Conservation (phyloP, 2,888 invertebrate species). For the Troides helena region DNA sequence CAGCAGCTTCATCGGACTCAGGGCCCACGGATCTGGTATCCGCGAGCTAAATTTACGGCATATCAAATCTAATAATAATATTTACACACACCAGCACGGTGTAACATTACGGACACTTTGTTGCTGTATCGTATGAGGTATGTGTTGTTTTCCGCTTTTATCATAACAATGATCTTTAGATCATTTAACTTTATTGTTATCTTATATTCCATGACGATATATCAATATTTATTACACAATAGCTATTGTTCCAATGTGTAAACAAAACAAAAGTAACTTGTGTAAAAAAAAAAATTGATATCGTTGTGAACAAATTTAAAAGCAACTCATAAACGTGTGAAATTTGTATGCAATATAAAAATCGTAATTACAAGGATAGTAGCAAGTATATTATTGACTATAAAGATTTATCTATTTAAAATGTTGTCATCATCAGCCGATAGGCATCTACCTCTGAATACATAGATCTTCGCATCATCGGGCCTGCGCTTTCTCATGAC, state of each 20-base stretch:
- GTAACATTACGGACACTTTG: slow-evolving; percentile 9
- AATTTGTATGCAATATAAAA: no score
- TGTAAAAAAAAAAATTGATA: background rate
- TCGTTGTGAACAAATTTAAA: background rate
- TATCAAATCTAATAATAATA: slow-evolving; percentile 1
- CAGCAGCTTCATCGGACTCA: no score
- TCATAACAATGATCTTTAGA: slow-evolving; percentile 24
- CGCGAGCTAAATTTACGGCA: background rate
- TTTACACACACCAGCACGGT: background rate
- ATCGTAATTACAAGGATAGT: background rate
- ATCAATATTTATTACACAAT: slow-evolving; percentile 22
- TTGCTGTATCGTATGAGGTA: slow-evolving; percentile 1
- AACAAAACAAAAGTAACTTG: slow-evolving; percentile 8
- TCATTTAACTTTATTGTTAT: slow-evolving; percentile 26
- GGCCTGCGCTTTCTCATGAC: background rate
- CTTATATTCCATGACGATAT: slow-evolving; percentile 15
- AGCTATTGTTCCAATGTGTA: slow-evolving; percentile 11
- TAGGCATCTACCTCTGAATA: no score
- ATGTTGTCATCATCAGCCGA: background rate
- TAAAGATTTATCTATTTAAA: background rate
- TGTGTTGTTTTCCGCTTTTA: slow-evolving; percentile 18
- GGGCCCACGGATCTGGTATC: no score
- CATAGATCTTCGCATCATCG: background rate
- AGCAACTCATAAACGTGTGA: no score
- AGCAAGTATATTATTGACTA: background rate